phyloP scores from a whole-genome alignment of 2,113 vertebrate species.

The Myanophis thanlyinensis region DNA sequence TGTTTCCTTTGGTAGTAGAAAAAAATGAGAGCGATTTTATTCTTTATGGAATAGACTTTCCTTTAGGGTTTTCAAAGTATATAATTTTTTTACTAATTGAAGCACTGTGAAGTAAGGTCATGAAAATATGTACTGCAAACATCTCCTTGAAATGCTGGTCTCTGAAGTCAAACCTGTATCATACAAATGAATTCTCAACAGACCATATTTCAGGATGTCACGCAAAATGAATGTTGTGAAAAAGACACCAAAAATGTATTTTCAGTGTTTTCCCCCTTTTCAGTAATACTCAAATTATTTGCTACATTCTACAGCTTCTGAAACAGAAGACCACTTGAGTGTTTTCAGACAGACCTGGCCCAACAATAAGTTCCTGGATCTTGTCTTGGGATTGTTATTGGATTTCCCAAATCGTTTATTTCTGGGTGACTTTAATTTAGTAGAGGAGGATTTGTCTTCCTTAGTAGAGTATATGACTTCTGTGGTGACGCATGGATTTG shows the following conservation, averaged over 20 bases:
- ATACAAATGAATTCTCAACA: neutral
- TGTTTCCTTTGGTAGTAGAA: neutral
- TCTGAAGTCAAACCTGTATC: slow-evolving; percentile 12
- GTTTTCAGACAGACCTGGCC: neutral
- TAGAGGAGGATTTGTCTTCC: neutral
- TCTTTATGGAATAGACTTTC: slow-evolving; percentile 12
- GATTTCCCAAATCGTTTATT: neutral
- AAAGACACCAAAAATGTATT: neutral
- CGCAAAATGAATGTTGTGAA: slow-evolving; percentile 10
- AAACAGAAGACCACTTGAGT: neutral
- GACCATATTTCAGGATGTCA: slow-evolving; percentile 12
- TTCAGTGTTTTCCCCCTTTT: neutral
- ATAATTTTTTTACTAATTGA: slow-evolving; percentile 28
- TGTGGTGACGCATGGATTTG: neutral
- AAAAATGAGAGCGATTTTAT: neutral
- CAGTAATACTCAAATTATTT: neutral
- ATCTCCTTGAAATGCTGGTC: slow-evolving; percentile 10
- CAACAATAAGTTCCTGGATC: neutral
- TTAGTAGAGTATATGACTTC: neutral
- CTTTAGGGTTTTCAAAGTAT: slow-evolving; percentile 20
- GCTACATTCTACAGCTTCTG: neutral
- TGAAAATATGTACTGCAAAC: slow-evolving; percentile 25
- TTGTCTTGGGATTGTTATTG: neutral
- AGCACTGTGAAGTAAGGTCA: neutral
- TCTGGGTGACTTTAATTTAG: neutral